phyloP scores from a whole-genome alignment of 2,888 invertebrate genomes.

The Lepetodrilus schrolli region DNA sequence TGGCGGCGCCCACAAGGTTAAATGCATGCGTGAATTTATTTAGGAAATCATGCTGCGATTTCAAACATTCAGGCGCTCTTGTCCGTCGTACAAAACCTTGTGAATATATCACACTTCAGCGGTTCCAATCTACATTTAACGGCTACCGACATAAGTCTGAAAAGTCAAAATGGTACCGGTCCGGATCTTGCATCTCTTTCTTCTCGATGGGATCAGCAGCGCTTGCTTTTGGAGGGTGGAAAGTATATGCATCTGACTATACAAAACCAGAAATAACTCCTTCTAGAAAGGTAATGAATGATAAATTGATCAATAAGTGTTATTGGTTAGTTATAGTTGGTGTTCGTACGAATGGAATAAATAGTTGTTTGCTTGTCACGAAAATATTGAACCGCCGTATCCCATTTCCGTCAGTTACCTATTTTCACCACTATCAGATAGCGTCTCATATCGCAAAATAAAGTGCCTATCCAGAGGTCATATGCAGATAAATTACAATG shows the following conservation, averaged over 20 bases:
- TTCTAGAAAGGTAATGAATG: constrained; percentile 33
- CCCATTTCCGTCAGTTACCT: too few relatives aligned
- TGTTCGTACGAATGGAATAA: too few relatives aligned
- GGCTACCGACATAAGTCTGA: not conserved
- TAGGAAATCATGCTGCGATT: constrained; percentile 30
- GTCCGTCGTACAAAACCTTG: too few relatives aligned
- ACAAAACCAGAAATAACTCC: constrained; percentile 26
- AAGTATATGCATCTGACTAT: constrained; percentile 27
- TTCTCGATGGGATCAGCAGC: not conserved
- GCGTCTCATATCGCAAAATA: too few relatives aligned
- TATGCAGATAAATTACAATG: too few relatives aligned
- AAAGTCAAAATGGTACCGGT: not conserved
- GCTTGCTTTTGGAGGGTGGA: constrained; percentile 17
- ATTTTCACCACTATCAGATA: too few relatives aligned
- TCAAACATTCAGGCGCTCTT: constrained; percentile 43
- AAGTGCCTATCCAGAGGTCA: too few relatives aligned
- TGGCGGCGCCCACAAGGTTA: constrained; percentile 51
- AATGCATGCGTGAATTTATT: constrained; percentile 35
- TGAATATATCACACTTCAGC: not conserved
- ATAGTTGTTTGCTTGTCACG: too few relatives aligned
- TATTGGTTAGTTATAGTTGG: too few relatives aligned
- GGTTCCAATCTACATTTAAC: constrained; percentile 12
- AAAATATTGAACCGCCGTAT: too few relatives aligned
- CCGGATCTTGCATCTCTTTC: not conserved
- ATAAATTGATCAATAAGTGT: too few relatives aligned